Base-by-base conservation (phyloP, 2,113 vertebrate species). In the Mastomys natalensis region DNA sequence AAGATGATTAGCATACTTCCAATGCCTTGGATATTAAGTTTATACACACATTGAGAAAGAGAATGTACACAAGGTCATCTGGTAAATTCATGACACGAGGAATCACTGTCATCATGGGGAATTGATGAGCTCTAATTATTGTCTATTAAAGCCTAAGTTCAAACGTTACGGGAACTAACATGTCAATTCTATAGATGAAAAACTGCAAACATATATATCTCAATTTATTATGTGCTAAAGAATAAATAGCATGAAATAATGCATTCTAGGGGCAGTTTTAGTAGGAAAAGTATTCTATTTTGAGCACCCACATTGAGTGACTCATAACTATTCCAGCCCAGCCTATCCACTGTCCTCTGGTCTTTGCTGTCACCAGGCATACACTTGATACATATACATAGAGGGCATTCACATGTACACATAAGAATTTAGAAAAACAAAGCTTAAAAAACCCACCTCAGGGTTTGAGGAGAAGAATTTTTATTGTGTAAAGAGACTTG, bases 141-240 rank as follows among this genome's bases (percentile, higher is more conserved):
- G 17, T 95, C 7, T 90, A 68, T 82, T 96, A 93, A 96, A 96
- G 92, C 66, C 51, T 77, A 43, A 80, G 9, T 85, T 62, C n/a
- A 86, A 96, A 92, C 9, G 85, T 19, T n/a, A 16, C 85, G 60
- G 73, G 96, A 90, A 92, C 48, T 84, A 93, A 94, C 94, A 60
- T 15, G 37, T 93, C 34, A 11, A 7, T 81, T 96, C 45, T 74
- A 43, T 1, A 81, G 45, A 91, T 24, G 26, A 92, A 81, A 85
- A 92, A 82, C 11, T 86, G 9, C 0, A 73, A 95, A 43, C 53
- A 86, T 31, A 86, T 64, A 55, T 16, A 19, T 85, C 81, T 92
- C 55, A 51, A 66, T 66, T 93, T 78, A 90, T 82, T 93, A 68
- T 31, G 8, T 82, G 22, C 45, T 93, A 55, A 88, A 84, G 58